Evolutionary conservation across 2,888 invertebrate genomes (phyloP).

Genomic region (Ophonus ardosiacus): DNA sequence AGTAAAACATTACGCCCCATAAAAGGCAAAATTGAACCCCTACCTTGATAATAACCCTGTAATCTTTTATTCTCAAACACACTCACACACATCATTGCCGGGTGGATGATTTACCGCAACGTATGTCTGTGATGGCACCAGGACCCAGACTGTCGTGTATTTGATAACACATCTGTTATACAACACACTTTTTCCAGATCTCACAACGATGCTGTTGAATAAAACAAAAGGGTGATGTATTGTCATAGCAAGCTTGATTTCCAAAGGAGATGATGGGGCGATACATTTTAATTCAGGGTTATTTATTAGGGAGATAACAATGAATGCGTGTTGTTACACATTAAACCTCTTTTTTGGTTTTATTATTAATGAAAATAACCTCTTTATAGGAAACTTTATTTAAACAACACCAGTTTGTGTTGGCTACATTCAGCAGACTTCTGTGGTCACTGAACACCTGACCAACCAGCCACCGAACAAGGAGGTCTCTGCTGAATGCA

Average conservation of each 20-base stretch:
- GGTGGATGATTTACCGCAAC: constrained; percentile 1
- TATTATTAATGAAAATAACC: no score
- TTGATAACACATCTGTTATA: constrained; percentile 28
- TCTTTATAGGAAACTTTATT: no score
- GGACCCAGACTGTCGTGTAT: neutral
- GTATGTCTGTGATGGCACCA: neutral
- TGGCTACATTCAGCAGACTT: no score
- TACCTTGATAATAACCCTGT: constrained; percentile 33
- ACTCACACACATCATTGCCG: neutral
- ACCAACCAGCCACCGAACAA: no score
- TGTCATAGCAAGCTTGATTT: constrained; percentile 18
- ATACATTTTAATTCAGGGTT: constrained; percentile 28
- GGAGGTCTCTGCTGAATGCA: no score
- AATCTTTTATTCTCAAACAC: neutral
- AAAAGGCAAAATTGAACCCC: constrained; percentile 37
- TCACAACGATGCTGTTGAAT: constrained; percentile 22
- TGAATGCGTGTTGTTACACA: no score
- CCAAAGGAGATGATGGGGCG: neutral
- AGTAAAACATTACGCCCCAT: constrained; percentile 42
- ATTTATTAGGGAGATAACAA: neutral
- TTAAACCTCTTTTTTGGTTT: no score
- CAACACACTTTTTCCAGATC: constrained; percentile 4
- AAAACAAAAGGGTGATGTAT: constrained; percentile 37
- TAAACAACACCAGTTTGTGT: no score
- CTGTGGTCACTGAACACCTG: no score